Evolutionary conservation across 2,113 vertebrate genomes (phyloP).

Genomic region (Lamprologus ornatipinnis): DNA sequence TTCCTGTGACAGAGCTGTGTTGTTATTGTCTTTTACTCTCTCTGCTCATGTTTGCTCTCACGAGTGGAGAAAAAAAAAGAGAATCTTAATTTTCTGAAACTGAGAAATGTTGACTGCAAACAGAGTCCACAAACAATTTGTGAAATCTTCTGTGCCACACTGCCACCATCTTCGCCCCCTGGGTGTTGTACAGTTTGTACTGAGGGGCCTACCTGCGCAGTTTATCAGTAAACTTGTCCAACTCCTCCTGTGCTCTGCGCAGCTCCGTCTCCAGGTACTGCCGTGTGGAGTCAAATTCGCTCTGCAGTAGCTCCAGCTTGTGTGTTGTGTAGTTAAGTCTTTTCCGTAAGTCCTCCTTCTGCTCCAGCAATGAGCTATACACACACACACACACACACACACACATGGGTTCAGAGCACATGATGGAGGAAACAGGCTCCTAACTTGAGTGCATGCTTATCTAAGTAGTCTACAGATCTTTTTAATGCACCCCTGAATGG

Average conservation of each 20-base stretch:
- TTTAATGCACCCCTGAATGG: constrained; percentile 4
- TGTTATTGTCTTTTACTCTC: background rate
- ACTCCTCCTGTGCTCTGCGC: constrained; percentile 89
- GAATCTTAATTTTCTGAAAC: background rate
- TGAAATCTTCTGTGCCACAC: background rate
- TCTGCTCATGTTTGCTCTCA: background rate
- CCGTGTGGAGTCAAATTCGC: constrained; percentile 88
- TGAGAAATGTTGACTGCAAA: background rate
- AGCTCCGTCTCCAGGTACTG: constrained; percentile 95
- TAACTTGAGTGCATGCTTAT: background rate
- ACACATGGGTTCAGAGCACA: background rate
- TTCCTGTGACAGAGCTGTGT: background rate
- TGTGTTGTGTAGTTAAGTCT: constrained; percentile 86
- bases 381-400: background rate
- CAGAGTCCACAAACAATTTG: background rate
- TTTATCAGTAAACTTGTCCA: constrained; percentile 97
- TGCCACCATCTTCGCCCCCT: background rate
- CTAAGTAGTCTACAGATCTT: constrained; percentile 2
- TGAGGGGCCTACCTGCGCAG: constrained; percentile 79
- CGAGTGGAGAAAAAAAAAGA: background rate
- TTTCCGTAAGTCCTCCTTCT: constrained; percentile 91
- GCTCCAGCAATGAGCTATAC: constrained; percentile 84
- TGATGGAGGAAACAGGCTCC: background rate
- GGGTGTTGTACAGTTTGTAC: background rate
- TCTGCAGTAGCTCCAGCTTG: constrained; percentile 90